Evolutionary conservation across 1,140 invertebrate genomes (phyloP), one percentile per base, ranked within the genome.

Genomic region (Himalopsyche phryganea): DNA sequence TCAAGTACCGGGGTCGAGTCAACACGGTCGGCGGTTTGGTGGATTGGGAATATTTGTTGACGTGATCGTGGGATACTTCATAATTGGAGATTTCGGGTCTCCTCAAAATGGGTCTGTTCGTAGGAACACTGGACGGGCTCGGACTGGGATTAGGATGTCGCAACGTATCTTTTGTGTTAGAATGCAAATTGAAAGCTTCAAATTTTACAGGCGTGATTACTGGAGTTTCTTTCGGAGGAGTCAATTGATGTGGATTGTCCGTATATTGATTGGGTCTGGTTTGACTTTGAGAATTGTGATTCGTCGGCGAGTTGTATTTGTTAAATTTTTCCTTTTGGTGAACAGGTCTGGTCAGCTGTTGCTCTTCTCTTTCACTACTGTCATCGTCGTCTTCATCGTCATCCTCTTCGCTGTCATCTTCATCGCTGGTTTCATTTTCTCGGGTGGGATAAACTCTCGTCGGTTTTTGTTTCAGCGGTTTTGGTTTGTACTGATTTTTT

Each of bases 11-110:
- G 0, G 72, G 72, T 55, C 72, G 50, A 23, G 41, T 51, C 19
- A 32, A 7, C 6, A 45, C 19, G 33, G 35, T 42, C 2, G 61
- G 49, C 17, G 56, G 2, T 36, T 55, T 56, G 14, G 51, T 63
- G 9, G 54, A 52, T 7, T 11, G 9, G 10, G n/a, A 15, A 38
- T 50, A 28, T 10, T 74, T 73, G 40, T 68, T 66, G 36, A 58
- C 41, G 48, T 54, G 48, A 54, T 69, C 66, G 55, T 76, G 71
- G 23, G 68, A 28, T 32, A 74, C 65, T 65, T 70, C 61, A 55
- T 73, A 72, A 48, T 72, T 71, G 38, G 70, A 65, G 44, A 72
- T 36, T 63, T 74, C 69, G 17, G 74, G 73, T n/a, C 69, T 68
- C 69, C 17, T 66, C 58, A 50, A 36, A 10, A 47, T 28, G 20